Evolutionary conservation across 2,113 vertebrate species (phyloP).

Genomic region (Malaclemys terrapin): DNA sequence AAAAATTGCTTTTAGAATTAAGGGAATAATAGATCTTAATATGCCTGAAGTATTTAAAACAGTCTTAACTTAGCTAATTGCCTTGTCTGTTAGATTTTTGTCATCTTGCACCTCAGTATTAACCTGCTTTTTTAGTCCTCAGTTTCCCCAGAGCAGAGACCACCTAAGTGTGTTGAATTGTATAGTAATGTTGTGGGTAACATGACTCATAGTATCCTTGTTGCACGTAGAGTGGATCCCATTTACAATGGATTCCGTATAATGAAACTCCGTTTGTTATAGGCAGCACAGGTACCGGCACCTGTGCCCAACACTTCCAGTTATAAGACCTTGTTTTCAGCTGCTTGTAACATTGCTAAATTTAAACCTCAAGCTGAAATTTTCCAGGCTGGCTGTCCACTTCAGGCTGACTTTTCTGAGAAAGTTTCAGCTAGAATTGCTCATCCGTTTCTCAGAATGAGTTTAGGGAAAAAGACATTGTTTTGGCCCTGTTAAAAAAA

Average conservation of each 20-base stretch:
- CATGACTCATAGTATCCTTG: not conserved
- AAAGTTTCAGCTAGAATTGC: not conserved
- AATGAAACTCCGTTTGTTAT: not conserved
- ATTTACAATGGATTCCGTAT: no score
- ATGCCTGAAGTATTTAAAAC: not conserved
- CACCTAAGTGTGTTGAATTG: not conserved
- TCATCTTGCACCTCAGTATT: not conserved
- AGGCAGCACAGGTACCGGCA: not conserved
- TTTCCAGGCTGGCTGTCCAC: not conserved
- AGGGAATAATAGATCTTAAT: not conserved
- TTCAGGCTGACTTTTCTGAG: not conserved
- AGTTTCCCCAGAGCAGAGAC: not conserved
- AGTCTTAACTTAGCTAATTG: not conserved
- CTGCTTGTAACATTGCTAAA: not conserved
- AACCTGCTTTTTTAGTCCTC: not conserved
- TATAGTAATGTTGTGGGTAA: not conserved
- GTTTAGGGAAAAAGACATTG: not conserved
- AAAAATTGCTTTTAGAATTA: not conserved
- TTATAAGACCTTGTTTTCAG: not conserved
- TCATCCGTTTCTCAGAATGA: not conserved
- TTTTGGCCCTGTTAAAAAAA: not conserved
- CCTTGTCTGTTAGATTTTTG: not conserved
- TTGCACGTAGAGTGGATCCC: not conserved
- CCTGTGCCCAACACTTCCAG: not conserved
- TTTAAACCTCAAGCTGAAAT: not conserved